These are phyloP conservation scores for Neopelma chrysocephalum DNA, from an alignment of 2,797 vertebrate genomes.

Conservation along the genomic window DNA sequence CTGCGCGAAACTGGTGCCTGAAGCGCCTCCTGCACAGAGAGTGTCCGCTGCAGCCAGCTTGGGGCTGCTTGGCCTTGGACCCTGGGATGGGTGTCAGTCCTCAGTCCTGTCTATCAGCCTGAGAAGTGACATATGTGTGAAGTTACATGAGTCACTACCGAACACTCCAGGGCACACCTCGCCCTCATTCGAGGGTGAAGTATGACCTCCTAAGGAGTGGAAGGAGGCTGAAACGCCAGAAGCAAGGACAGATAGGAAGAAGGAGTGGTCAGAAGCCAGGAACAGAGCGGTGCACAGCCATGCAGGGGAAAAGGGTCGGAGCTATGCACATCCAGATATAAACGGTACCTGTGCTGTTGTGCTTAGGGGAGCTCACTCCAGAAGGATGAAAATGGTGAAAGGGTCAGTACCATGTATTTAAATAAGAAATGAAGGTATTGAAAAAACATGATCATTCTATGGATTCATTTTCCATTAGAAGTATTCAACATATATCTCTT, in stretches of 20 bases:
- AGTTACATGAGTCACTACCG: fast-evolving
- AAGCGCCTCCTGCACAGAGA: too few relatives aligned
- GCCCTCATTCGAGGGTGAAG: neutral
- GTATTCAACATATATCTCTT: neutral
- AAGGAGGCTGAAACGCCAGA: neutral
- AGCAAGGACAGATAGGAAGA: fast-evolving
- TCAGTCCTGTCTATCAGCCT: fast-evolving
- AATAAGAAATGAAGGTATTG: neutral
- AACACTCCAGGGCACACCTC: neutral
- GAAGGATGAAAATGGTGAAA: neutral
- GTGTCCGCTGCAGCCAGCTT: fast-evolving
- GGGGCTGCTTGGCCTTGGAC: too few relatives aligned
- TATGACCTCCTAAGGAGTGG: neutral
- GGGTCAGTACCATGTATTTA: neutral
- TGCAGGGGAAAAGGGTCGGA: neutral
- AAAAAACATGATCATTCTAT: neutral
- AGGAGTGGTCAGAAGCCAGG: neutral
- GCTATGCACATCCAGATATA: fast-evolving
- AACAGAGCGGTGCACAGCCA: fast-evolving
- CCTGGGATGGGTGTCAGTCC: fast-evolving
- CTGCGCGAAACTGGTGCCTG: fast-evolving
- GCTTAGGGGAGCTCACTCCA: fast-evolving
- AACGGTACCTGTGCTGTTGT: neutral
- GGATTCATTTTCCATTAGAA: neutral
- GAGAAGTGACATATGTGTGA: neutral